Evolutionary conservation across 2,888 invertebrate genomes (phyloP).

Genomic region (Sphaeridia pumilis): DNA sequence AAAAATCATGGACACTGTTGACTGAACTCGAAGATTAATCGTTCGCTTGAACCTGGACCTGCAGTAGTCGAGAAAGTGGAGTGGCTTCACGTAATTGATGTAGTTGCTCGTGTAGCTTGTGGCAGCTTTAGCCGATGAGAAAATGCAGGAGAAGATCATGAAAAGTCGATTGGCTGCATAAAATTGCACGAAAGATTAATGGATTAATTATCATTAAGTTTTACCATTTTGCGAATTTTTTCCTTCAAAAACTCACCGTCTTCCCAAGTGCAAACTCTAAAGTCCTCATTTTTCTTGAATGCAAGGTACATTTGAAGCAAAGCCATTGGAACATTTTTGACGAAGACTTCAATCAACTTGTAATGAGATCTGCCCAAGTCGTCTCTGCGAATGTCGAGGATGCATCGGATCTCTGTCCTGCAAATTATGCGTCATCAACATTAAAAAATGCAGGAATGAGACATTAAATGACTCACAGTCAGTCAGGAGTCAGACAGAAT

Average conservation of each 20-base stretch:
- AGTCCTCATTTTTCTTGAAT: constrained; percentile 11
- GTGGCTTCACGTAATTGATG: constrained; percentile 11
- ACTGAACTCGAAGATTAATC: constrained; percentile 10
- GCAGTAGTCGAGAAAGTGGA: constrained; percentile 14
- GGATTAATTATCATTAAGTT: neutral
- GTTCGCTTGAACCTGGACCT: constrained; percentile 9
- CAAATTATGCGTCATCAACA: no score
- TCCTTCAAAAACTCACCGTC: no score
- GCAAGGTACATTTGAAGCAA: constrained; percentile 12
- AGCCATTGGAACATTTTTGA: constrained; percentile 15
- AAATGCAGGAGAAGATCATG: constrained; percentile 15
- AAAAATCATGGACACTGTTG: constrained; percentile 7
- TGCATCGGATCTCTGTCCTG: constrained; percentile 12
- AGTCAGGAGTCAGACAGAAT: no score
- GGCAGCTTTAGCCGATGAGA: constrained; percentile 12
- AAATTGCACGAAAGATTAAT: no score
- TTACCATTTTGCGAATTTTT: neutral
- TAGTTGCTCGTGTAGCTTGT: constrained; percentile 12
- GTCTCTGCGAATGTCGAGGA: constrained; percentile 2
- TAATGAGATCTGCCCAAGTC: constrained; percentile 9
- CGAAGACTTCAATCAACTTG: constrained; percentile 12
- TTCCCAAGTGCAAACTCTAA: constrained; percentile 14
- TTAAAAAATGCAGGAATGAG: no score
- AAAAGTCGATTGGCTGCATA: constrained; percentile 11
- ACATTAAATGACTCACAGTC: no score